These are phyloP conservation scores for Apoda limacodes DNA, from an alignment of 2,888 invertebrate species.

Conservation along the genomic window DNA sequence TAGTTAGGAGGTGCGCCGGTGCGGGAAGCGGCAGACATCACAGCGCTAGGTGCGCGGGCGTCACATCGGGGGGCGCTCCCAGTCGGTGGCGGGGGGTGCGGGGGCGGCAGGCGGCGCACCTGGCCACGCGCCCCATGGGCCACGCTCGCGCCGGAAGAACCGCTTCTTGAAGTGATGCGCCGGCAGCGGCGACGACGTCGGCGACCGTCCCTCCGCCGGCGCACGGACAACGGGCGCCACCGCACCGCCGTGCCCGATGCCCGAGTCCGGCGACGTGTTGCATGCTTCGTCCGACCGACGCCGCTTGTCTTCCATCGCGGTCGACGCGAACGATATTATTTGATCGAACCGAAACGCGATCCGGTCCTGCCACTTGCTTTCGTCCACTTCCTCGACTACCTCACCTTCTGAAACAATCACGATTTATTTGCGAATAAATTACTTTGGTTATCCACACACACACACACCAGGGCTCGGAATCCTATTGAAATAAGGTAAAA, in stretches of 20 bases:
- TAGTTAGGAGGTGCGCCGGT: constrained; percentile 20
- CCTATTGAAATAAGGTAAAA: too few relatives aligned
- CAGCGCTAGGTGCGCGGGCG: constrained; percentile 38
- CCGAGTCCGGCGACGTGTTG: constrained; percentile 89
- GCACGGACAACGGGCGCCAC: constrained; percentile 25
- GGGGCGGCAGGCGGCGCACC: constrained; percentile 42
- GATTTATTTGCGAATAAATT: constrained; percentile 14
- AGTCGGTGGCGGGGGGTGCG: constrained; percentile 45
- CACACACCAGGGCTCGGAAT: constrained; percentile 7
- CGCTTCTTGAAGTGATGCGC: constrained; percentile 84
- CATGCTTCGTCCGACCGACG: constrained; percentile 85
- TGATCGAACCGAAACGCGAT: constrained; percentile 95
- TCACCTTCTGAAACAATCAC: constrained; percentile 61
- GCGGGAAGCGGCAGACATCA: constrained; percentile 21
- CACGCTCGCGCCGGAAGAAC: constrained; percentile 79
- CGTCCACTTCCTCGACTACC: constrained; percentile 77
- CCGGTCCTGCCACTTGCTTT: constrained; percentile 92
- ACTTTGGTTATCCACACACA: constrained; percentile 11
- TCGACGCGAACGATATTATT: constrained; percentile 92
- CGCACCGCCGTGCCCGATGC: constrained; percentile 80
- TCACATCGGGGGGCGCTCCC: constrained; percentile 66
- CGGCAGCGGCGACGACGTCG: constrained; percentile 46
- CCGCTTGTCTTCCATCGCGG: constrained; percentile 88
- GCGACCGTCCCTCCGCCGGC: constrained; percentile 46
- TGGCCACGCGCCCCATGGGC: constrained; percentile 66